These are phyloP conservation scores for Mamestra brassicae DNA, from an alignment of 2,888 invertebrate species.

Conservation along the genomic window DNA sequence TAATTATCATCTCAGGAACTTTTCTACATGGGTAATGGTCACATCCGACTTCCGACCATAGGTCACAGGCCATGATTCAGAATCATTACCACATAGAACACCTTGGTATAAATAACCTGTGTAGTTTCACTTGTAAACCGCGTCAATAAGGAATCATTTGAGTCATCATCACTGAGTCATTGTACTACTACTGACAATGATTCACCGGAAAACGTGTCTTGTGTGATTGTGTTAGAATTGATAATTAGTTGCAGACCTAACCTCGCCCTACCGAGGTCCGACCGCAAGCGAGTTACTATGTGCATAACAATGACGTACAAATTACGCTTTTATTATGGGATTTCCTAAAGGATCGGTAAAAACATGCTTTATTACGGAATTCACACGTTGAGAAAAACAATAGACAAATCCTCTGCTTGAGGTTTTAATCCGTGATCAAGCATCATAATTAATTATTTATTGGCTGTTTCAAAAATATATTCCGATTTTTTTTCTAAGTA, in stretches of 20 bases:
- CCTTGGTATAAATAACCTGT: conserved; percentile 51
- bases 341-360: conserved; percentile 19
- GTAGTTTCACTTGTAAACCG: conserved; percentile 65
- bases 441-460: neutral
- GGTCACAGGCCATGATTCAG: conserved; percentile 65
- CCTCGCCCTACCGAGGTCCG: conserved; percentile 24
- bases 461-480: neutral
- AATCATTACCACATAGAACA: conserved; percentile 67
- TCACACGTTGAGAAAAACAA: conserved; percentile 35
- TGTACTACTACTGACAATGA: conserved; percentile 57
- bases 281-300: conserved; percentile 44
- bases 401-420: neutral
- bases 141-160: conserved; percentile 69
- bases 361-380: conserved; percentile 13
- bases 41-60: conserved; percentile 9
- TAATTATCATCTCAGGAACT: conserved; percentile 28
- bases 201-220: conserved; percentile 67
- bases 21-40: conserved; percentile 17
- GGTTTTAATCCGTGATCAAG: neutral
- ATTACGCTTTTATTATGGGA: conserved; percentile 29
- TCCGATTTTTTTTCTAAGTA: neutral
- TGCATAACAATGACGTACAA: conserved; percentile 18
- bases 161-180: conserved; percentile 79
- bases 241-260: conserved; percentile 47
- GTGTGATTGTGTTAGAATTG: conserved; percentile 55